Base-by-base conservation (phyloP, 2,888 invertebrate genomes). In the Seladonia tumulorum region DNA sequence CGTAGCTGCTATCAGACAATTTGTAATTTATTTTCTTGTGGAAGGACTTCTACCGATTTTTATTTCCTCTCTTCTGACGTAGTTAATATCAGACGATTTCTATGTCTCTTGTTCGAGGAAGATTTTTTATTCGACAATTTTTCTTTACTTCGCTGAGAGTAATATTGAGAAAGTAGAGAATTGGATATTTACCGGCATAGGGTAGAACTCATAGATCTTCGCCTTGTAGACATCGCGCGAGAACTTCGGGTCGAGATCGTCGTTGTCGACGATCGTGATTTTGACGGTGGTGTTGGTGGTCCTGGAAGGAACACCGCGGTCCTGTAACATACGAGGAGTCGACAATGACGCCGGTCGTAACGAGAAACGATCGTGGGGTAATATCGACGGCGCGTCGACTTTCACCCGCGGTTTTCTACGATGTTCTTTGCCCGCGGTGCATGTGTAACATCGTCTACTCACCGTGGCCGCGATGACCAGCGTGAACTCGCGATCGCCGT, bases 161-260 rank as follows among this genome's bases (percentile, higher is more conserved):
- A 53, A 22, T n/a, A 12, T n/a, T n/a, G n/a, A 12, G 2, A 68
- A 4, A 4, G 22, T 0, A 22, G 0, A 5, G 22, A 66, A 35
- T 29, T 49, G 10, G 8, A 68, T 76, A 73, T 45, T 96, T 95
- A 98, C 98, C 92, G 97, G 96, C 91, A 98, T 95, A 0, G 98
- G 98, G 94, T 97, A 97, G 94, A 97, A 97, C 93, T 98, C 98
- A n/a, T 97, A 96, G 87, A 98, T 97, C 94, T 97, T 97, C 0
- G 98, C 97, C 83, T 96, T 96, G 95, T 98, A 98, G 42, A 97
- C 96, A 18, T 98, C 97, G 85, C 97, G 96, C 0, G 98, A 97
- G 93, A 98, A 98, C 93, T 97, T 97, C 0, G 98, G 98, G 66
- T 97, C 97, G 76, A 98, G 95, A 95, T 98, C 98, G 90, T 98